Base-by-base conservation (phyloP, 2,113 vertebrate species). In the Microcebus griseorufus region DNA sequence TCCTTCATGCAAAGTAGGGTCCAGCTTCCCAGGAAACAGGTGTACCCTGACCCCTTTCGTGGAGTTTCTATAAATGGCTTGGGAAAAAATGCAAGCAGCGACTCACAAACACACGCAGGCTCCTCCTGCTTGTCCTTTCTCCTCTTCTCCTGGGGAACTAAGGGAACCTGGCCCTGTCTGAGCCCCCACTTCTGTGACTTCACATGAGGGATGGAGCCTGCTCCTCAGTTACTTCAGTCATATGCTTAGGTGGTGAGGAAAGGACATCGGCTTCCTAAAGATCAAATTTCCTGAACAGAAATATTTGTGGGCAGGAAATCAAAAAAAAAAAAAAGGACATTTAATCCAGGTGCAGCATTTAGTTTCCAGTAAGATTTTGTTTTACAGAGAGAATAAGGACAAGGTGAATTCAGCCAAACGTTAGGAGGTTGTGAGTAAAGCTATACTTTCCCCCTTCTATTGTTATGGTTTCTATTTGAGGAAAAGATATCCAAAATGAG, bases 21-120 rank as follows among this genome's bases (percentile, higher is more conserved):
- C 14, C 42, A 64, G 78, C 37, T 91, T 92, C 29, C 1, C 42
- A 96, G 97, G 95, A 97, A 97, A 84, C 95, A 96, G 90, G n/a
- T 96, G 87, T 39, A 55, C 16, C 25, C 45, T 87, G 96, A 94
- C 67, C 94, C 13, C 16, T 39, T 73, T 94, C 42, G 18, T 55
- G 10, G 37, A 23, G 32, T 86, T 70, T 72, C 37, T 80, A 67
- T 87, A 82, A 78, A 87, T 23, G 45, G 37, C 65, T 90, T 76
- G 82, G 85, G 92, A 51, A 39, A 39, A 20, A 80, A 48, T 32
- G 1, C 22, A 94, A 23, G 65, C 55, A 67, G 39, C 20, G 45
- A 42, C 72, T 34, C 39, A 20, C 0, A 11, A 60, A 51, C 29
- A n/a, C 3, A 13, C 4, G 14, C 55, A 8, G 34, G 2, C 58